phyloP scores from a whole-genome alignment of 1,140 invertebrate genomes.

The Drosophila elegans region DNA sequence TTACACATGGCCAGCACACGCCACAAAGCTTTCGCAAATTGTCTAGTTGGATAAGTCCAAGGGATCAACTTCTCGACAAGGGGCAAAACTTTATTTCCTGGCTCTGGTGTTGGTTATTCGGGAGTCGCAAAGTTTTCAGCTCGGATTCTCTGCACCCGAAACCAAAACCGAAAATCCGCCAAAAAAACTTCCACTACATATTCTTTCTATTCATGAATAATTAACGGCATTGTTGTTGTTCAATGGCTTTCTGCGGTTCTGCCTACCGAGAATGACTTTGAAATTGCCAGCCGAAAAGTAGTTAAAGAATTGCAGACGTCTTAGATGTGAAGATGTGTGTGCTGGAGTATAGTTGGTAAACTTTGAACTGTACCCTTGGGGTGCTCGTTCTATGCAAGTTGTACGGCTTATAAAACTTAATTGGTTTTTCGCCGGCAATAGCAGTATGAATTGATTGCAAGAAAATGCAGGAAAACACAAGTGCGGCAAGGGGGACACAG shows the following conservation, averaged over 20 bases:
- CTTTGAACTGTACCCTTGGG: slow-evolving; percentile 63
- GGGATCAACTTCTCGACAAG: slow-evolving; percentile 62
- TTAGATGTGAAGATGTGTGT: slow-evolving; percentile 12
- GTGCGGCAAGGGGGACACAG: background rate
- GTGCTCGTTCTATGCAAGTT: slow-evolving; percentile 41
- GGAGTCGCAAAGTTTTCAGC: slow-evolving; percentile 59
- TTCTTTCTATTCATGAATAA: slow-evolving; percentile 77
- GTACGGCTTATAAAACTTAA: slow-evolving; percentile 82
- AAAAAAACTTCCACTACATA: slow-evolving; percentile 13
- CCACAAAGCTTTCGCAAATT: slow-evolving; percentile 52
- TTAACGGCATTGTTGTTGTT: slow-evolving; percentile 79
- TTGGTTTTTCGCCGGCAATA: slow-evolving; percentile 63
- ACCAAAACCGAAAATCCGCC: slow-evolving; percentile 6
- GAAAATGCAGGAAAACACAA: background rate
- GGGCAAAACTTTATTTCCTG: slow-evolving; percentile 50
- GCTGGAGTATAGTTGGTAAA: slow-evolving; percentile 39
- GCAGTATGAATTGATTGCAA: slow-evolving; percentile 65
- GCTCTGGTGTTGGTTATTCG: slow-evolving; percentile 17
- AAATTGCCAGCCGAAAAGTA: slow-evolving; percentile 61
- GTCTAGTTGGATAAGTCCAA: slow-evolving; percentile 73
- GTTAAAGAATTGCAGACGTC: slow-evolving; percentile 65
- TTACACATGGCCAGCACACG: slow-evolving; percentile 63
- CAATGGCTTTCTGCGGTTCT: slow-evolving; percentile 61
- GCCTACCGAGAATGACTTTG: slow-evolving; percentile 62
- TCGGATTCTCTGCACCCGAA: slow-evolving; percentile 31